Base-by-base conservation (phyloP, 2,797 vertebrate genomes). In the Lindbergichthys nudifrons region DNA sequence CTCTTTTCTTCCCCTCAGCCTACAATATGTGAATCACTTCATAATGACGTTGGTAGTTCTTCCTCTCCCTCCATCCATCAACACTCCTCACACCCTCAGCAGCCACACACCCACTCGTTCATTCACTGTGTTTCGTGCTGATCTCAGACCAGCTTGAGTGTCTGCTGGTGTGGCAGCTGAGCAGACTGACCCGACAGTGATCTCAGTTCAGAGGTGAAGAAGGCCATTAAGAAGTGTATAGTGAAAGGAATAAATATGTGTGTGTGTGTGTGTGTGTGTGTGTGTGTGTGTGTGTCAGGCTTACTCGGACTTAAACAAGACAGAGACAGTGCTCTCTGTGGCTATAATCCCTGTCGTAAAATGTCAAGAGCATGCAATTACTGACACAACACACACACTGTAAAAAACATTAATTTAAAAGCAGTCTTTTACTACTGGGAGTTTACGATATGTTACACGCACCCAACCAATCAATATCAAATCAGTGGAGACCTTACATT, bases 191-290 rank as follows among this genome's bases (percentile, higher is more conserved):
- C 46, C 65, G 57, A 74, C 67, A 66, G 76, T 85, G 84, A 84
- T 76, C 80, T 70, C 61, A 76, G 86, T 77, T 83, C 81, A 89
- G 74, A 80, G 81, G 68, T 89, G 70, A 82, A 75, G 50, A 45
- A 59, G 46, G 70, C n/a, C 15, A 42, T 21, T 64, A 81, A 84
- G 65, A 52, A 69, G 52, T 11, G 57, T 56, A 30, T 11, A 66
- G 48, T 71, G 60, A 53, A 82, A 39, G 52, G 74, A 62, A 84
- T 84, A 36, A 70, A 67, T 67, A 70, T 59, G 61, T 73, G n/a
- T 73, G 63, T 70, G 51, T 48, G 18, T 74, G 58, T 65, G 62
- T 64, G 45, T 62, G 65, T 60, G 53, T 61, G 63, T 69, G 65
- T 53, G 75, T 51, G 41, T 79, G 73, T 56, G 62, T 52, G 61